phyloP scores from a whole-genome alignment of 2,113 vertebrate genomes.

The Amphiprion percula region DNA sequence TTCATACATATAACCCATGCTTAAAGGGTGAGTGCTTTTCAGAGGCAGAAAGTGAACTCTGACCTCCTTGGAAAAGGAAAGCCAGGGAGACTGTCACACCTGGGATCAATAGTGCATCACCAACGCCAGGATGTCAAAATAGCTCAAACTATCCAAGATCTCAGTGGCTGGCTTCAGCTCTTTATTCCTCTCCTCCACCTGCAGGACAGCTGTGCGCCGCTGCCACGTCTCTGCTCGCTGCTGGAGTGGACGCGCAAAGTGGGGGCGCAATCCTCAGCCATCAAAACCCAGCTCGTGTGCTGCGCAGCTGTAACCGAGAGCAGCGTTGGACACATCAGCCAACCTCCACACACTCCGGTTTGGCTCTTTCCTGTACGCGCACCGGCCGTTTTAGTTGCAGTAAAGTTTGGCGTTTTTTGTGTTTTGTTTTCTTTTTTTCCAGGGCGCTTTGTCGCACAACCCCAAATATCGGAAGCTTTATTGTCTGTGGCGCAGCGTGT shows the following conservation, averaged over 20 bases:
- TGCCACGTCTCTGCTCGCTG: conserved; percentile 76
- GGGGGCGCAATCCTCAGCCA: conserved; percentile 62
- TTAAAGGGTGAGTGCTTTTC: neutral
- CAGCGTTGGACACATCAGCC: conserved; percentile 33
- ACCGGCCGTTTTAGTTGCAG: conserved; percentile 17
- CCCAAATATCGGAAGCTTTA: conserved; percentile 56
- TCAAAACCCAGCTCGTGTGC: conserved; percentile 38
- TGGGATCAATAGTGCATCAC: neutral
- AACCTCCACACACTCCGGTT: conserved; percentile 1
- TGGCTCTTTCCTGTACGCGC: conserved; percentile 4
- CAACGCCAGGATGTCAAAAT: neutral
- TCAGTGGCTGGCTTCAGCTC: conserved; percentile 10
- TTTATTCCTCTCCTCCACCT: conserved; percentile 64
- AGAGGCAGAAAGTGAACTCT: conserved; percentile 27
- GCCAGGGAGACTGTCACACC: neutral
- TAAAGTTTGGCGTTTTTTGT: conserved; percentile 44
- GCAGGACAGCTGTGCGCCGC: conserved; percentile 73
- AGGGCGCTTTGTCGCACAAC: conserved; percentile 10
- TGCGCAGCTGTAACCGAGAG: conserved; percentile 51
- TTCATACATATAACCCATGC: neutral
- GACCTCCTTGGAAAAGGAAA: neutral
- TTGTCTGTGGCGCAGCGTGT: conserved; percentile 77
- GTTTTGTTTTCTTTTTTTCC: neutral
- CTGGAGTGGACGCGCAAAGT: conserved; percentile 62
- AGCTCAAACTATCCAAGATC: neutral